Evolutionary conservation across 2,888 invertebrate species (phyloP), one percentile per base, ranked within the genome.

Genomic region (Deilephila porcellus): DNA sequence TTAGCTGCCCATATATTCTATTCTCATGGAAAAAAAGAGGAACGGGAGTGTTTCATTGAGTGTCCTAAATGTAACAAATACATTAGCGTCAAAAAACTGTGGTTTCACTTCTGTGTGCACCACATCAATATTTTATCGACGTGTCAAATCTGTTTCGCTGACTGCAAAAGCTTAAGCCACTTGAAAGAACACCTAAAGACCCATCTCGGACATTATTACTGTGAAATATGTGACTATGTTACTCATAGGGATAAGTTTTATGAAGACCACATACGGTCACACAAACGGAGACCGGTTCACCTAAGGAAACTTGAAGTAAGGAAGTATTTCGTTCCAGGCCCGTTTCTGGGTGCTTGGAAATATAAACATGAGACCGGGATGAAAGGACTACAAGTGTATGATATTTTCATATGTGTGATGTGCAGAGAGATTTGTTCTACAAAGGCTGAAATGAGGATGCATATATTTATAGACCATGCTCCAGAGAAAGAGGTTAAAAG

Each of bases 341-440:
- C 56, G 17, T 52, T 34, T 4, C 5, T 59, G 2, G 59, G 20
- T 0, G 17, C 60, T 0, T 29, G 76, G 5, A 72, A 75, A 32
- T 81, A 80, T 0, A 79, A 80, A 1, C 62, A 82, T 11, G 71
- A 73, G 0, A 78, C 81, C 19, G 53, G 81, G 0, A 76, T 85
- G 1, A 85, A 80, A 72, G 91, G 90, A 0, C 72, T 88, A 0
- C 74, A 73, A 1, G 14, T 91, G 0, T 76, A 76, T 1, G 71
- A 76, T 0, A 11, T 90, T 0, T 74, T 75, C 0, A 79, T 92
- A 0, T 92, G 92, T 72, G 70, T 90, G 0, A 3, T 92, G 0
- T 92, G 92, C n/a, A 73, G 88, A 6, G 83, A 87, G 0, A 85
- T 92, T 1, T 90, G 88, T 62, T 63, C 74, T 0, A 77, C 75